These are phyloP conservation scores for Macrobrachium nipponense DNA, from an alignment of 1,140 invertebrate species.

Conservation along the genomic window DNA sequence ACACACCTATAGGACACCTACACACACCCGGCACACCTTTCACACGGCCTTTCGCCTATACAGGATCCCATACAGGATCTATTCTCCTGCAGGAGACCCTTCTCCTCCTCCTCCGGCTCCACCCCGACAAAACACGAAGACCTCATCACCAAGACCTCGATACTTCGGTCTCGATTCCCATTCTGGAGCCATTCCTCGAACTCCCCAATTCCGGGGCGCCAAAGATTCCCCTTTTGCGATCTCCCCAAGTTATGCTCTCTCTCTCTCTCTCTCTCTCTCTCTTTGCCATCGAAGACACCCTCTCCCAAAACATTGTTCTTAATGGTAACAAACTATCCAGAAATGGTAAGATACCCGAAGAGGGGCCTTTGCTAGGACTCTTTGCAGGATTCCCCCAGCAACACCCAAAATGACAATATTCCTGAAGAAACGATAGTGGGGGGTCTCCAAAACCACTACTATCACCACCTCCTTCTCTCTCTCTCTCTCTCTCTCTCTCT, in stretches of 20 bases:
- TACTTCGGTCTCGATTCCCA: background rate
- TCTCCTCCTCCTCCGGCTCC: too few species aligned
- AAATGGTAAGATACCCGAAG: too few species aligned
- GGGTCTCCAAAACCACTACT: background rate
- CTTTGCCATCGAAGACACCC: background rate
- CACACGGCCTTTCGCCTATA: too few species aligned
- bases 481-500: background rate
- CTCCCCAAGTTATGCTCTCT: background rate
- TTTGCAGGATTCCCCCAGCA: background rate
- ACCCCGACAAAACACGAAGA: too few species aligned
- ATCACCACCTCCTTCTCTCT: background rate
- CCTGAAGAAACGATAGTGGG: too few species aligned
- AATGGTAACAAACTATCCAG: background rate
- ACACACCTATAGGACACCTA: background rate
- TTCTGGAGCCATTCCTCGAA: background rate
- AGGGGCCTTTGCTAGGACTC: background rate
- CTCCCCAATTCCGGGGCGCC: background rate
- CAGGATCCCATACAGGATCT: too few species aligned
- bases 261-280: background rate
- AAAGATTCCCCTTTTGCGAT: background rate
- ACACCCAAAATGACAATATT: background rate
- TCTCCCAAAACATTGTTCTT: background rate
- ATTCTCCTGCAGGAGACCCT: too few species aligned
- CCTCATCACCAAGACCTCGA: background rate
- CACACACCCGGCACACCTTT: too few species aligned